These are phyloP conservation scores for Kradibia gibbosae DNA, from an alignment of 1,140 invertebrate species.

Conservation along the genomic window DNA sequence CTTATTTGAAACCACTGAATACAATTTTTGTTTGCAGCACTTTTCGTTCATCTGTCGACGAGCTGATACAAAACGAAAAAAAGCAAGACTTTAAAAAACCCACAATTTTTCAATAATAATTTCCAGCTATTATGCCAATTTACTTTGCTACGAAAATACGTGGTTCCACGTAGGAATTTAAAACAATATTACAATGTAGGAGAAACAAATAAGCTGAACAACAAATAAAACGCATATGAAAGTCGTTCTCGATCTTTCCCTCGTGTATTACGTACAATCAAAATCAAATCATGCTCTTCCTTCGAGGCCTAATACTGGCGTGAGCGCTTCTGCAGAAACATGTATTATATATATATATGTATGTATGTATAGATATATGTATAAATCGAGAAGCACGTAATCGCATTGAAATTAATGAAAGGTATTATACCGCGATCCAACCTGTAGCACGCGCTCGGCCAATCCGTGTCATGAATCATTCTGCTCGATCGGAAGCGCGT, in stretches of 20 bases:
- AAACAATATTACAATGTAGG: not conserved
- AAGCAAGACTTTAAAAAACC: not conserved
- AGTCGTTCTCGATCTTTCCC: not conserved
- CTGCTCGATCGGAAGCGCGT: not conserved
- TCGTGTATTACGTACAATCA: constrained; percentile 3
- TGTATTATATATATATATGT: no score
- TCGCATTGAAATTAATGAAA: constrained; percentile 29
- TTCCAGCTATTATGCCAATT: not conserved
- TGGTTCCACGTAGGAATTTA: not conserved
- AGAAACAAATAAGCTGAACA: no score
- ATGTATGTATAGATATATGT: not conserved
- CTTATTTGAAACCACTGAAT: no score
- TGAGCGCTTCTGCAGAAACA: no score
- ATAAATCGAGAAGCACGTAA: constrained; percentile 9
- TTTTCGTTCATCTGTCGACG: not conserved
- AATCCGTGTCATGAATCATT: constrained; percentile 1
- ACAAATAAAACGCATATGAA: not conserved
- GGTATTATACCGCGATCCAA: constrained; percentile 6
- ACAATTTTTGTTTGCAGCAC: not conserved
- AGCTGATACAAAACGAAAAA: not conserved
- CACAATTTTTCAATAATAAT: not conserved
- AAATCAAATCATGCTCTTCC: not conserved
- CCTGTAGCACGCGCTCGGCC: not conserved
- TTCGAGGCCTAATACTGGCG: not conserved
- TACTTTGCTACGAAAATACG: not conserved